Evolutionary conservation across 2,888 invertebrate genomes (phyloP).

Genomic region (Uropetala carovei): DNA sequence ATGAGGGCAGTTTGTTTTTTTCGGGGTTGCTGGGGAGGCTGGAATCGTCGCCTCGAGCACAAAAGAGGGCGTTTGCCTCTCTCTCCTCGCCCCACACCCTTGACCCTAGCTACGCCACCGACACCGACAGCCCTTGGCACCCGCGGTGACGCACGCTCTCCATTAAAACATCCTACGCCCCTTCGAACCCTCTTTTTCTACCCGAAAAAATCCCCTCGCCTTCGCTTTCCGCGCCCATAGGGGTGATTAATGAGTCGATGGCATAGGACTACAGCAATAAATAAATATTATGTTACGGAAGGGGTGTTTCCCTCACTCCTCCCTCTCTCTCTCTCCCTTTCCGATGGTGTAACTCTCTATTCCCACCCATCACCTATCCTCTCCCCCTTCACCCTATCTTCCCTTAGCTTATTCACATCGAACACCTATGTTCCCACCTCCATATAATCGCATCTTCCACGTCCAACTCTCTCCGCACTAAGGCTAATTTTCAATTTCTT

Average conservation of each 20-base stretch:
- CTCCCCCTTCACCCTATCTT: background rate
- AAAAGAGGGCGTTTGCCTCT: constrained; percentile 7
- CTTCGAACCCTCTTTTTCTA: constrained; percentile 16
- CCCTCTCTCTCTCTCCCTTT: background rate
- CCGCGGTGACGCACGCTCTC: constrained; percentile 16
- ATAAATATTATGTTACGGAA: constrained; percentile 35
- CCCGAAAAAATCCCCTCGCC: constrained; percentile 18
- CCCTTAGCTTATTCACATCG: background rate
- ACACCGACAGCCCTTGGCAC: background rate
- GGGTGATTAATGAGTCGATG: constrained; percentile 28
- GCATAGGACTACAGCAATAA: constrained; percentile 19
- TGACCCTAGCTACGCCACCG: background rate
- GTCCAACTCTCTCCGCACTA: too few relatives aligned
- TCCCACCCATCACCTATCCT: constrained; percentile 2
- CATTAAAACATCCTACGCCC: background rate
- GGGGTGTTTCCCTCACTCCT: constrained; percentile 19
- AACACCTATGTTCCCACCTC: constrained; percentile 24
- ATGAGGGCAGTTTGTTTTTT: constrained; percentile 5
- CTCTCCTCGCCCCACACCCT: constrained; percentile 17
- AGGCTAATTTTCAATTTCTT: too few relatives aligned
- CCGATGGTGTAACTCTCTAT: background rate
- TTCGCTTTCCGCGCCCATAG: background rate
- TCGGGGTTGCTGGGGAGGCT: background rate
- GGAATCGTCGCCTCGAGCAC: background rate
- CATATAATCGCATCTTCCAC: background rate